phyloP scores from a whole-genome alignment of 2,888 invertebrate species.

The Colostygia pectinataria region DNA sequence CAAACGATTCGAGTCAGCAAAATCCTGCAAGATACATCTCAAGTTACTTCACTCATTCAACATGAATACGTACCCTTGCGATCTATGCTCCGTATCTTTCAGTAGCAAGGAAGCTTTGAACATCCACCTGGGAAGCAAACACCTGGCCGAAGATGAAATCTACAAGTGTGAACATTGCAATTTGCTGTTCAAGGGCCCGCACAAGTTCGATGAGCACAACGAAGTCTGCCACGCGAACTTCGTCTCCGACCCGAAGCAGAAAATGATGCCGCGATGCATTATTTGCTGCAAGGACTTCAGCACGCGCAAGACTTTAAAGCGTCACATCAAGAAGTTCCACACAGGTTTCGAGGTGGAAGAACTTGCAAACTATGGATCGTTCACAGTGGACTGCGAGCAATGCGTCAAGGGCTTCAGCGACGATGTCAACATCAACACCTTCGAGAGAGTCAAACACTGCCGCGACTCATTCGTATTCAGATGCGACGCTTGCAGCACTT shows the following conservation, averaged over 20 bases:
- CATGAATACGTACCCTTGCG: conserved; percentile 66
- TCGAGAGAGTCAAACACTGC: conserved; percentile 50
- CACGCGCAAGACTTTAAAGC: conserved; percentile 62
- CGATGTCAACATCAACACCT: conserved; percentile 45
- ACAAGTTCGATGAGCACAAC: conserved; percentile 62
- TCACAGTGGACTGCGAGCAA: conserved; percentile 57
- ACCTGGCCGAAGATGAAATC: conserved; percentile 62
- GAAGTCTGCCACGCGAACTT: conserved; percentile 45
- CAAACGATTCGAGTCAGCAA: conserved; percentile 69
- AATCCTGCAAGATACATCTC: conserved; percentile 69
- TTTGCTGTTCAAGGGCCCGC: conserved; percentile 61
- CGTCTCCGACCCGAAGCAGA: conserved; percentile 42
- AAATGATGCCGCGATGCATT: conserved; percentile 57
- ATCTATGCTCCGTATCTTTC: conserved; percentile 64
- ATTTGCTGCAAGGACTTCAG: conserved; percentile 72
- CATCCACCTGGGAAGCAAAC: conserved; percentile 60
- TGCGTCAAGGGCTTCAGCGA: conserved; percentile 61
- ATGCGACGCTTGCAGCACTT: conserved; percentile 50
- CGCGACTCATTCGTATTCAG: conserved; percentile 54
- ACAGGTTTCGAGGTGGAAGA: conserved; percentile 61
- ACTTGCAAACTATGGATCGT: conserved; percentile 54
- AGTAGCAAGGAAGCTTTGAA: conserved; percentile 54
- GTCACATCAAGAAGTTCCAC: conserved; percentile 70
- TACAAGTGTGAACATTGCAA: conserved; percentile 71
- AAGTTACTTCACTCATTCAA: conserved; percentile 67